Base-by-base conservation (phyloP, 2,113 vertebrate species). In the Cottus gobio region DNA sequence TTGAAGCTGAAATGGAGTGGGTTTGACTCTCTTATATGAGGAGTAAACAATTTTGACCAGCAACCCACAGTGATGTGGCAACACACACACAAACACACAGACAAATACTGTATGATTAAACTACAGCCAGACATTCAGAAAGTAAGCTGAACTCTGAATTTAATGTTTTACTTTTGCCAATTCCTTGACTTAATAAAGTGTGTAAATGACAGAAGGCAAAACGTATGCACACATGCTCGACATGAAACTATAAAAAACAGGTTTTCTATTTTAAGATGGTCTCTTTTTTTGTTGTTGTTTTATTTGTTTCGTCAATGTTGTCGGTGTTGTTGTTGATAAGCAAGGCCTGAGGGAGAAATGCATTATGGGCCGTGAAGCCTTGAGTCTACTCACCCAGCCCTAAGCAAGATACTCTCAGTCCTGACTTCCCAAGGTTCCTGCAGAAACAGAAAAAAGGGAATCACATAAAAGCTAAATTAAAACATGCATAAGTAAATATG, bases 351-450 rank as follows among this genome's bases (percentile, higher is more conserved):
- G 60, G 24, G 8, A 63, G 3, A 69, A 22, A 11, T 71, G 42
- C 24, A 50, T 39, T 13, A 28, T 62, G 30, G 24, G 44, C 24
- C 11, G 15, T 68, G 42, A 57, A 24, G 44, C 30, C 18, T 37
- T 71, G 26, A 58, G 62, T 76, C 39, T 88, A 97, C 97, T 98
- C 90, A 98, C 97, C 97, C 34, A 98, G 88, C 78, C 97, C 97
- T 28, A 98, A 92, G 89, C 97, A 98, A 0, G 97, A 98, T 73
- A 98, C 97, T 93, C 97, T 92, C 83, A 98, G 96, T 91, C 97
- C 97, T 0, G 97, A 98, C 91, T 98, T 98, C 2, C 97, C 97
- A n/a, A 98, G 97, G 92, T 98, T 98, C 83, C 97, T 98, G 89
- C 52, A 93, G 94, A 26, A 82, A 90, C 13, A 84, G 28, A 78